A percentile compares a stretch with the other conserved stretches of the same genome.
Conservation (phyloP, 2,888 invertebrate species). For the Gymnosoma rotundatum region DNA sequence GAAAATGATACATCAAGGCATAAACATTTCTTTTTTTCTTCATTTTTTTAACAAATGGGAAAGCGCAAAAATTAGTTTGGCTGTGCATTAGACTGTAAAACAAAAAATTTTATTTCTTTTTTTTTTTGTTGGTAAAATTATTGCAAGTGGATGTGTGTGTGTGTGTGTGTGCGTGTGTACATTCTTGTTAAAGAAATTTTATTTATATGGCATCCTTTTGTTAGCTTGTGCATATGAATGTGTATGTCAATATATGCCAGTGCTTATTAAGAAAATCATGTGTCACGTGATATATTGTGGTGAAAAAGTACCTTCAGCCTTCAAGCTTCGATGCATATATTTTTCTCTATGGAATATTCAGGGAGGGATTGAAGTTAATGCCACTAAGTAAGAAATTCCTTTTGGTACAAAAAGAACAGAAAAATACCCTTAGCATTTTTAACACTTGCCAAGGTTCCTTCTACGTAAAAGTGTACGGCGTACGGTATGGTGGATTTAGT, state of each 20-base stretch:
- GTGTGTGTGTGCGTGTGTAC: background rate
- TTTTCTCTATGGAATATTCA: background rate
- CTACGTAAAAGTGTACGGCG: no score
- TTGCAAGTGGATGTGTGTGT: background rate
- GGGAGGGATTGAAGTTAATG: background rate
- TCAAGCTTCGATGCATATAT: constrained; percentile 9
- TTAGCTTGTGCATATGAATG: background rate
- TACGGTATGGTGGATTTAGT: no score
- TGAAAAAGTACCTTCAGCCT: constrained; percentile 4
- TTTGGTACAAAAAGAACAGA: no score
- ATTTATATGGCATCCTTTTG: background rate
- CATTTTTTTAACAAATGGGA: background rate
- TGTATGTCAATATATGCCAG: background rate
- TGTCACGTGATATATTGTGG: constrained; percentile 63
- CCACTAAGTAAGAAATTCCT: no score
- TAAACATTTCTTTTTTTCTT: background rate
- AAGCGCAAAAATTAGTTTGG: background rate
- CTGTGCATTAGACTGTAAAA: no score
- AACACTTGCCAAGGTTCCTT: no score
- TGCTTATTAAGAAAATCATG: constrained; percentile 47
- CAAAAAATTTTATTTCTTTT: no score
- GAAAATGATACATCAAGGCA: background rate
- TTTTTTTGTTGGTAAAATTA: background rate
- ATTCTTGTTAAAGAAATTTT: background rate
- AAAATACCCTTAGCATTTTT: no score